A percentile compares a stretch with the other conserved stretches of the same genome.
phyloP scores from a whole-genome alignment of 2,888 invertebrate species.

The Calliopum simillimum region DNA sequence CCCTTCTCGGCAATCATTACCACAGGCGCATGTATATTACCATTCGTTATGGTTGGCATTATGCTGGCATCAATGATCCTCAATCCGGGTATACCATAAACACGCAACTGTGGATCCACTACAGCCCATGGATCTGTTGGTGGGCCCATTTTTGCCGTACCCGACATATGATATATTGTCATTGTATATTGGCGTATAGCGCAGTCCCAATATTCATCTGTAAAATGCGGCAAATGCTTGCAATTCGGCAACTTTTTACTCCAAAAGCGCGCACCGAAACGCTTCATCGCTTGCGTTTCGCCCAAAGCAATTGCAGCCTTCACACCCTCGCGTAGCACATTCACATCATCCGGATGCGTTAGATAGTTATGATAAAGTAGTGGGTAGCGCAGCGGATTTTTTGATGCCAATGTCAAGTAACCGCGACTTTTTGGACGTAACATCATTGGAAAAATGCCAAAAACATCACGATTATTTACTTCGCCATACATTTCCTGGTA shows the following conservation, averaged over 20 bases:
- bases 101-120: constrained; percentile 81
- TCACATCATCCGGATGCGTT: constrained; percentile 86
- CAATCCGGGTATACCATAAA: constrained; percentile 81
- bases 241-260: constrained; percentile 83
- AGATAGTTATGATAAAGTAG: constrained; percentile 92
- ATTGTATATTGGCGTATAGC: constrained; percentile 85
- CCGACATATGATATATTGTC: constrained; percentile 88
- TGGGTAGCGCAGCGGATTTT: constrained; percentile 83
- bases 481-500: constrained; percentile 80
- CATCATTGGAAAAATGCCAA: constrained; percentile 89
- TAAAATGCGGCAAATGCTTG: constrained; percentile 79
- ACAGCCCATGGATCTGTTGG: constrained; percentile 81
- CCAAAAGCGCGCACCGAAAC: constrained; percentile 83
- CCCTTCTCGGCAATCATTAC: constrained; percentile 92
- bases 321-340: constrained; percentile 85
- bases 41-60: constrained; percentile 88
- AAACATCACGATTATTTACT: constrained; percentile 80
- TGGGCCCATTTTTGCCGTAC: constrained; percentile 89
- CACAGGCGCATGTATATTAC: constrained; percentile 88
- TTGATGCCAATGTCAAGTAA: constrained; percentile 77
- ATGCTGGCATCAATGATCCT: constrained; percentile 89
- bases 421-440: constrained; percentile 89
- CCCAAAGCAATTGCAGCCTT: constrained; percentile 86
- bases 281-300: constrained; percentile 81
- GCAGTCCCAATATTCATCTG: constrained; percentile 91